Conservation (phyloP, 2,797 vertebrate genomes). For the Phoxinus dragarum region DNA sequence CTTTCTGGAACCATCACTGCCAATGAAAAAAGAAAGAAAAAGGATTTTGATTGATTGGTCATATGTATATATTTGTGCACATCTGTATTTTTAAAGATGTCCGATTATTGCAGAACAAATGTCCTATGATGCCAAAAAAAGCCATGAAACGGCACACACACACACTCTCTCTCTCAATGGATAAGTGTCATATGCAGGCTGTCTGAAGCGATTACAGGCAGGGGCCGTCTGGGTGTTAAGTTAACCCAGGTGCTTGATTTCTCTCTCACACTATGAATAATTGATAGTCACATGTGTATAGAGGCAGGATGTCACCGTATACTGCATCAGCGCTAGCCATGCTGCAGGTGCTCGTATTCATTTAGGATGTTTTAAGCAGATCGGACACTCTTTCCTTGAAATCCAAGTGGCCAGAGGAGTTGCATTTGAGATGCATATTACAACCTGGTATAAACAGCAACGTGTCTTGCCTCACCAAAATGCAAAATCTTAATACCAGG, state of each 20-base stretch:
- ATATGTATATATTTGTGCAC: background rate
- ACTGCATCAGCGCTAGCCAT: slow-evolving; percentile 34
- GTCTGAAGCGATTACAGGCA: slow-evolving; percentile 50
- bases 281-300: slow-evolving; percentile 57
- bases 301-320: slow-evolving; percentile 39
- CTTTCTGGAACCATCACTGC: no score
- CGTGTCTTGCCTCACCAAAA: background rate
- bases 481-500: background rate
- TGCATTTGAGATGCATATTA: background rate
- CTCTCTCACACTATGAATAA: slow-evolving; percentile 66
- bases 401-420: slow-evolving; percentile 9
- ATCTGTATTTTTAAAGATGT: background rate
- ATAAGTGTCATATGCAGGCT: slow-evolving; percentile 48
- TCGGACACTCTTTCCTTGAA: slow-evolving; percentile 1
- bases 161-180: background rate
- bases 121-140: background rate
- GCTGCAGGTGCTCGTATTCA: slow-evolving; percentile 39
- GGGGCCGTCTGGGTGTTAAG: slow-evolving; percentile 48
- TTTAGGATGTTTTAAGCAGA: slow-evolving; percentile 15
- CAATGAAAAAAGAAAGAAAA: no score
- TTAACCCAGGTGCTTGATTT: slow-evolving; percentile 56
- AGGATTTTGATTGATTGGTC: background rate
- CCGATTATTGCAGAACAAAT: background rate
- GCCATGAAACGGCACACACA: background rate
- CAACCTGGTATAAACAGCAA: background rate